A percentile compares a stretch with the other conserved stretches of the same genome.
Evolutionary conservation across 2,797 vertebrate species (phyloP).

Genomic region (Astyanax mexicanus): DNA sequence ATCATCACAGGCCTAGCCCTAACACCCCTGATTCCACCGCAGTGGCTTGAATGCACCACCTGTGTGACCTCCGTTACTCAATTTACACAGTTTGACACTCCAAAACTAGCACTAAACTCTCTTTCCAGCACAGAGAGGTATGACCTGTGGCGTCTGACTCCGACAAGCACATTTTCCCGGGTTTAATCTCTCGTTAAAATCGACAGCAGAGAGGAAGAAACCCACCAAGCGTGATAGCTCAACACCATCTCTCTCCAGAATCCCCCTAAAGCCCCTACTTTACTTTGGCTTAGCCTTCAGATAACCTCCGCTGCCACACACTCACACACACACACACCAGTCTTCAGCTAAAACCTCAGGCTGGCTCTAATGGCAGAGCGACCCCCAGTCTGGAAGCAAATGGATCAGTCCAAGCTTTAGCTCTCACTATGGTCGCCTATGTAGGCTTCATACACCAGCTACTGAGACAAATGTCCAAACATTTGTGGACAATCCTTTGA

Average conservation of each 20-base stretch:
- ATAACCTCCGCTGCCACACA: constrained; percentile 36
- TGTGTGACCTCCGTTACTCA: too few relatives aligned
- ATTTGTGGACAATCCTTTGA: too few relatives aligned
- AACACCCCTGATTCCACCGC: neutral
- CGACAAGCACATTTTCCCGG: constrained; percentile 59
- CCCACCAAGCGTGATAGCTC: constrained; percentile 72
- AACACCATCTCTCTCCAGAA: constrained; percentile 43
- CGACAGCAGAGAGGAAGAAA: constrained; percentile 79
- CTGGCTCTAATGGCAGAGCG: constrained; percentile 10
- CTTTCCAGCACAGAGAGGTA: constrained; percentile 17
- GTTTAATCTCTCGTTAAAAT: constrained; percentile 79
- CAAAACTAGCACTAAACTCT: constrained; percentile 2
- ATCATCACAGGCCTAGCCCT: too few relatives aligned
- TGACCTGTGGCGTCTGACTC: constrained; percentile 10
- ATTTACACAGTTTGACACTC: neutral
- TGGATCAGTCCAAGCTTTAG: constrained; percentile 16
- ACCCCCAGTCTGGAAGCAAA: constrained; percentile 4
- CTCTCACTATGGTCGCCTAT: neutral
- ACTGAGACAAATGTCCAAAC: neutral
- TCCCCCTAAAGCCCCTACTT: constrained; percentile 53
- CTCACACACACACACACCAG: constrained; percentile 9
- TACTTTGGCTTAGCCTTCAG: constrained; percentile 45
- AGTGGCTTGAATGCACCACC: neutral
- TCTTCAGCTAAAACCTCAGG: constrained; percentile 13
- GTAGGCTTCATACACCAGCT: neutral